Conservation (phyloP, 2,888 invertebrate species). For the Drosophila aldrichi region DNA sequence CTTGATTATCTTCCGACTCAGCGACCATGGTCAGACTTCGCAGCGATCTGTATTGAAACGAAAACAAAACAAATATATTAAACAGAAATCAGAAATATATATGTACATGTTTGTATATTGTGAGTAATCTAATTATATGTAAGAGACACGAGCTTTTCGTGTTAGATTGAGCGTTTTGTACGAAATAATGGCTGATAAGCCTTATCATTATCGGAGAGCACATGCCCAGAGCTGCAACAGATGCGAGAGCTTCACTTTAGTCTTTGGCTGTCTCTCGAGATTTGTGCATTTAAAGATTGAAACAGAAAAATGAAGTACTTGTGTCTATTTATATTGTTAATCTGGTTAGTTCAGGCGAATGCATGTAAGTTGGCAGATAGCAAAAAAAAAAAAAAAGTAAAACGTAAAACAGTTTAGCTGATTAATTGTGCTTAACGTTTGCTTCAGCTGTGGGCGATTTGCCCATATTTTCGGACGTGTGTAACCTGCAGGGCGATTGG, state of each 20-base stretch:
- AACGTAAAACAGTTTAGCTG: background rate
- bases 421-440: slow-evolving; percentile 8
- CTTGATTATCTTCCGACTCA: slow-evolving; percentile 75
- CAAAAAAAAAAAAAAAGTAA: no score
- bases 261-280: slow-evolving; percentile 28
- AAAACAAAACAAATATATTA: slow-evolving; percentile 18
- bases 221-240: slow-evolving; percentile 14
- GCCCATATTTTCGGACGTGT: slow-evolving; percentile 63
- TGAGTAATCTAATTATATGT: slow-evolving; percentile 21
- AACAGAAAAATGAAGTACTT: slow-evolving; percentile 50
- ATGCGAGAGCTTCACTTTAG: slow-evolving; percentile 30
- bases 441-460: slow-evolving; percentile 45
- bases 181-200: slow-evolving; percentile 34
- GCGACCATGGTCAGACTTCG: slow-evolving; percentile 84
- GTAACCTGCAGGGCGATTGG: slow-evolving; percentile 70
- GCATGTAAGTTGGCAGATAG: slow-evolving; percentile 41
- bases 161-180: slow-evolving; percentile 36
- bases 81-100: slow-evolving; percentile 14
- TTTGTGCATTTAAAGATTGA: slow-evolving; percentile 14
- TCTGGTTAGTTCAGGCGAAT: slow-evolving; percentile 40
- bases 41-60: slow-evolving; percentile 78
- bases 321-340: slow-evolving; percentile 41
- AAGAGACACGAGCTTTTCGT: slow-evolving; percentile 36
- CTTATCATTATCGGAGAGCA: slow-evolving; percentile 28
- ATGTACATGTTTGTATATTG: background rate